Evolutionary conservation across 1,140 invertebrate species (phyloP), one percentile per base, ranked within the genome.

Genomic region (Cotesia chilonis): DNA sequence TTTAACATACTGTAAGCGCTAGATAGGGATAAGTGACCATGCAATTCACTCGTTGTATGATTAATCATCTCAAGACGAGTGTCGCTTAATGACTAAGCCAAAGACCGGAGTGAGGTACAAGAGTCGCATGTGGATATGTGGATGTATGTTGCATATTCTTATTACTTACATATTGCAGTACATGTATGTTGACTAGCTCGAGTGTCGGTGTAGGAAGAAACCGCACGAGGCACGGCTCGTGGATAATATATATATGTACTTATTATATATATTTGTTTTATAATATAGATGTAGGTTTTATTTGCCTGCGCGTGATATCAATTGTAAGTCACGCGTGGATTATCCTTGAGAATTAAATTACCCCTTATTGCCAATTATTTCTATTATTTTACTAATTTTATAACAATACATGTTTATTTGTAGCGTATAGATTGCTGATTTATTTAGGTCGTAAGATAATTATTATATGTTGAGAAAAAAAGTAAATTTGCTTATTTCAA

Each of bases 51-150:
- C 35, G 51, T 55, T 55, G 66, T 51, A 38, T 51, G 66, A 68
- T 68, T 68, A 68, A 55, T 68, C 66, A 68, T 68, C 51, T 9
- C 66, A n/a, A 20, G 17, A 54, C 17, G 66, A 68, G 66, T 7
- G 14, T n/a, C 52, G 47, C 12, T 51, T 68, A 68, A 68, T 68
- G 52, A 55, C 66, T 51, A 68, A 12, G 12, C 28, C 17, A 68
- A n/a, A 28, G 28, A 28, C 28, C 28, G 28, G 28, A 28, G 28
- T 28, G 28, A 54, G 66, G 66, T 68, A 28, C 54, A 68, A 55
- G 66, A 68, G 66, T 28, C 5, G 12, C 10, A 52, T 51, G 47
- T 66, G 47, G 28, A 17, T 51, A 35, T 68, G 54, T 51, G 28
- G 28, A 28, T 28, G 28, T 28, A 59, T 9, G 57, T 60, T 60